Conservation (phyloP, 2,113 vertebrate species). For the Saguinus imperator region DNA sequence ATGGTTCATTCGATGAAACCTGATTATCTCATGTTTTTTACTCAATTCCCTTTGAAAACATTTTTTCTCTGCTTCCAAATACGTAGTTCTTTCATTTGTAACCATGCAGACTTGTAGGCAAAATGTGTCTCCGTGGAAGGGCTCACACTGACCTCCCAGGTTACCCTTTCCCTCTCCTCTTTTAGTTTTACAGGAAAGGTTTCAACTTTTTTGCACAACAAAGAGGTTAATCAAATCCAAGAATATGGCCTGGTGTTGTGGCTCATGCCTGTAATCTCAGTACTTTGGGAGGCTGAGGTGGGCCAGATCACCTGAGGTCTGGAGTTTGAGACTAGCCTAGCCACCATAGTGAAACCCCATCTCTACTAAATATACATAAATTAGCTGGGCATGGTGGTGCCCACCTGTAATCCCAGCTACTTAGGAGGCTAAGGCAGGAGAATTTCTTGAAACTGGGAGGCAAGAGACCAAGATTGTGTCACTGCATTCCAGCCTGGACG, state of each 20-base stretch:
- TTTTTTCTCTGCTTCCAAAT: slow-evolving; percentile 18
- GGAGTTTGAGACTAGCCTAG: too few species aligned
- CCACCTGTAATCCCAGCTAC: too few species aligned
- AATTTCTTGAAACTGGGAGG: too few species aligned
- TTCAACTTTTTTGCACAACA: not conserved
- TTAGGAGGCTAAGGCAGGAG: too few species aligned
- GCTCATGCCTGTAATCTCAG: too few species aligned
- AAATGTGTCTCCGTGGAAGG: not conserved
- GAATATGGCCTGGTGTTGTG: rapidly evolving
- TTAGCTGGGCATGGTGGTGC: too few species aligned
- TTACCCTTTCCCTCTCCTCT: not conserved
- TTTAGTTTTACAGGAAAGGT: not conserved
- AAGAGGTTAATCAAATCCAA: not conserved
- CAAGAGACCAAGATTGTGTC: too few species aligned
- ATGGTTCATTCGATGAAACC: not conserved
- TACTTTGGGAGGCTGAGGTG: too few species aligned
- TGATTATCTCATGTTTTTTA: not conserved
- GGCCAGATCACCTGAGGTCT: too few species aligned
- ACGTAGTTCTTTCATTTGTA: not conserved
- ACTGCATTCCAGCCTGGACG: too few species aligned
- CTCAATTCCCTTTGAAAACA: not conserved
- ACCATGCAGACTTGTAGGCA: not conserved
- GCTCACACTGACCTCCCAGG: not conserved
- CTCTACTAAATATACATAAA: too few species aligned
- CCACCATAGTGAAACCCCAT: too few species aligned